Evolutionary conservation across 2,888 invertebrate genomes (phyloP), one percentile per base, ranked within the genome.

Genomic region (Penaeus monodon): DNA sequence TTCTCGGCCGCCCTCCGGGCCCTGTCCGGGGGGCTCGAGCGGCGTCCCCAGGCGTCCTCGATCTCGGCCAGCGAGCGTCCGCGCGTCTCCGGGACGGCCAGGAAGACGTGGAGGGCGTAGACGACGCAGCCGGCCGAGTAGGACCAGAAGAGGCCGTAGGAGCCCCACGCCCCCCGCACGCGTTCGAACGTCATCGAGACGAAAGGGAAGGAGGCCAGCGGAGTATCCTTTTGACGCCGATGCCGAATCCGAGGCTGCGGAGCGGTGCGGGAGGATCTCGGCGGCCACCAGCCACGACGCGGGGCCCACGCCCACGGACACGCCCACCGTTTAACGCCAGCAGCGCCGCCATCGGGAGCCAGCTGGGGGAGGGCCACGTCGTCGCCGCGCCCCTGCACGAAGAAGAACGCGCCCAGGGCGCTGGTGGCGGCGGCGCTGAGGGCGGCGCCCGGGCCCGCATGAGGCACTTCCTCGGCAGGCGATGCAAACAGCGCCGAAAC

Each of bases 241-340:
- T 38, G 6, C 81, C 81, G 17, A 49, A n/a, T 27, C 81, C 81
- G 24, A 70, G 49, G 68, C 24, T 49, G 12, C 81, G 64, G 12
- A 81, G 44, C 68, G 81, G n/a, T 49, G 68, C 6, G 81, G 81
- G 7, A 81, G 68, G 24, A 81, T 70, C 49, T 81, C 81, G 17
- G 38, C 33, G 7, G 70, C 81, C 44, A 81, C 70, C 70, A 81
- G 27, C 70, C 70, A 81, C 22, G 29, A 68, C 20, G 49, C 27
- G 17, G 81, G 81, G n/a, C 27, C n/a, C 49, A 81, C 70, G 17
- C 81, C 68, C 6, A 70, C 49, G 22, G 66, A 27, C 24, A 81
- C 24, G 20, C 68, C 66, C n/a, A 68, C 24, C 49, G 49, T 70
- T 70, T n/a, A 14, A 81, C 6, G 68, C 20, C 14, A 68, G 17